Evolutionary conservation across 2,888 invertebrate species (phyloP), one percentile per base, ranked within the genome.

Genomic region (Dasysyrphus tricinctus): DNA sequence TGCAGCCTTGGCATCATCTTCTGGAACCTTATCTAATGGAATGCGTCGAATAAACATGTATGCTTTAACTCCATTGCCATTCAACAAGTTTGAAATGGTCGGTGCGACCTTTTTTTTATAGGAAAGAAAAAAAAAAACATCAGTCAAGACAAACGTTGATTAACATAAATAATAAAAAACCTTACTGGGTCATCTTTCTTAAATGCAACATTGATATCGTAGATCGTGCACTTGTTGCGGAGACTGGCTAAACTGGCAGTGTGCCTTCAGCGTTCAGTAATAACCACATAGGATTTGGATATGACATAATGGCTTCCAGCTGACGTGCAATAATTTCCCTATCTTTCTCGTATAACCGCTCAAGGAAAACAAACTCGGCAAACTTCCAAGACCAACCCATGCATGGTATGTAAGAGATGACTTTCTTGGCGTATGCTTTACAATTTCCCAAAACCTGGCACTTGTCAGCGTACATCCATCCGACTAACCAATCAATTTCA

Each of bases 321-420:
- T 98, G 97, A 54, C 93, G 93, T 88, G 95, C 94, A 89, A 99
- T 97, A 83, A 95, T 96, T 90, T 96, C 95, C 91, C 95, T 96
- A 92, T 99, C 99, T 92, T 97, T 97, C 74, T 97, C 97, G 94
- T 96, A 98, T 88, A 96, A 96, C 89, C 98, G 94, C 92, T 98
- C 97, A 79, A 99, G 94, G 93, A 98, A 98, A 85, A 98, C 97
- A 93, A 97, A 97, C 92, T 98, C 98, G 0, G 97, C 97, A 92
- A 98, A 97, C 93, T 97, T 97, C 98, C 98, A 99, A 90, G 97
- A 96, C 98, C 98, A 99, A 44, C 98, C 98, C 89, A 98, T 95
- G 11, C 97, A 96, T 34, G 99, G 99, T 88, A 98, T 94, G 92
- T 97, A 98, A 89, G 96, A 96, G 88, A 98, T 96, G 14, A 96